Percentiles rank a stretch among this genome's conserved stretches.
phyloP scores from a whole-genome alignment of 1,140 invertebrate genomes.

The Charaxes varanes region DNA sequence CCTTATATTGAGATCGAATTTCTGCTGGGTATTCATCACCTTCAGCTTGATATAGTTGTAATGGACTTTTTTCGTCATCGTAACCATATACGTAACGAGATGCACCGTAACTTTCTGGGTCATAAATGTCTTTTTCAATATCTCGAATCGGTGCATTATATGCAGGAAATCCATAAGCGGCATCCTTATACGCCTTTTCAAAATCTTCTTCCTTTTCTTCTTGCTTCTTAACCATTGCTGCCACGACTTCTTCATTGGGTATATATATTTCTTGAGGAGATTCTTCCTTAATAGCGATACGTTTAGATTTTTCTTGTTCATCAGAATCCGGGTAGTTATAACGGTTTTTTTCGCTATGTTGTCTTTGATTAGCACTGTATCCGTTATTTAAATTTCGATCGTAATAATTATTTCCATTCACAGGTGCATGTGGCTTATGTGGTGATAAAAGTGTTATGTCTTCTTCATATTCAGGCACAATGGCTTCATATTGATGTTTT shows the following conservation, averaged over 20 bases:
- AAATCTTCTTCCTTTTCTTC: slow-evolving; percentile 66
- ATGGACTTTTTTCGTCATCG: slow-evolving; percentile 40
- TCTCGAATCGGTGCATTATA: slow-evolving; percentile 38
- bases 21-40: slow-evolving; percentile 48
- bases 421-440: slow-evolving; percentile 24
- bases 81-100: slow-evolving; percentile 35
- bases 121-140: slow-evolving; percentile 54
- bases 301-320: slow-evolving; percentile 50
- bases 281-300: slow-evolving; percentile 49
- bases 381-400: slow-evolving; percentile 25
- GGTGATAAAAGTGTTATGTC: slow-evolving; percentile 35
- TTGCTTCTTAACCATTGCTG: slow-evolving; percentile 43
- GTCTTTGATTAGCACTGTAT: slow-evolving; percentile 15
- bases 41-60: slow-evolving; percentile 47
- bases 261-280: slow-evolving; percentile 38
- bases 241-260: slow-evolving; percentile 41
- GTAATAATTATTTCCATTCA: slow-evolving; percentile 37
- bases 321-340: slow-evolving; percentile 11
- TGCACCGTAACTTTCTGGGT: slow-evolving; percentile 45
- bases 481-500: slow-evolving; percentile 26
- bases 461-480: slow-evolving; percentile 44
- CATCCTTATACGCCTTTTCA: slow-evolving; percentile 62
- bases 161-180: slow-evolving; percentile 57
- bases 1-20: slow-evolving; percentile 46
- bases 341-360: slow-evolving; percentile 13